Evolutionary conservation across 2,888 invertebrate species (phyloP).

Genomic region (Pollenia angustigena): DNA sequence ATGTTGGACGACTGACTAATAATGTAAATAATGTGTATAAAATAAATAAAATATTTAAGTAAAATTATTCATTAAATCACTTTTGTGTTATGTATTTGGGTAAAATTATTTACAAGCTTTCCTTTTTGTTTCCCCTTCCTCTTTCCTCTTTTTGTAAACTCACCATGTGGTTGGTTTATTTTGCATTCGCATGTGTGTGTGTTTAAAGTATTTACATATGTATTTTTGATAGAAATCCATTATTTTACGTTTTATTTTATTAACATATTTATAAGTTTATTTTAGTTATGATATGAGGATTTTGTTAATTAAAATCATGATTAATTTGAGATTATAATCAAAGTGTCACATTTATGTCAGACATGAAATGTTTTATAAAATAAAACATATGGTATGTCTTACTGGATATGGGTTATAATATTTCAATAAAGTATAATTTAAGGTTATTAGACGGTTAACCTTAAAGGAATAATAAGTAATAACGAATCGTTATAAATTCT

Average conservation of each 20-base stretch:
- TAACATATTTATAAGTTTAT: conserved; percentile 7
- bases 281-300: conserved; percentile 4
- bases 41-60: conserved; percentile 33
- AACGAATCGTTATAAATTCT: no score
- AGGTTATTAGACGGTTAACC: no score
- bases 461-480: no score
- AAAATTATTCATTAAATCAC: conserved; percentile 18
- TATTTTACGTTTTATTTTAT: conserved; percentile 18
- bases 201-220: conserved; percentile 8
- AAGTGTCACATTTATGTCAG: conserved; percentile 78
- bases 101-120: conserved; percentile 1
- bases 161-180: conserved; percentile 12
- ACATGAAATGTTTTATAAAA: conserved; percentile 7
- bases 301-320: conserved; percentile 26
- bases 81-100: background rate
- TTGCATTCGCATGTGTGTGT: background rate
- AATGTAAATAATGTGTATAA: conserved; percentile 29
- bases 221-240: conserved; percentile 37
- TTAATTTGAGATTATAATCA: conserved; percentile 76
- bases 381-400: background rate
- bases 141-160: background rate
- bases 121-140: background rate
- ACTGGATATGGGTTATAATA: no score
- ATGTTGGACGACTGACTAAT: conserved; percentile 1
- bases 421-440: no score